Percentiles rank a stretch among this genome's conserved stretches.
Conservation (phyloP, 2,888 invertebrate genomes). For the Blera fallax region DNA sequence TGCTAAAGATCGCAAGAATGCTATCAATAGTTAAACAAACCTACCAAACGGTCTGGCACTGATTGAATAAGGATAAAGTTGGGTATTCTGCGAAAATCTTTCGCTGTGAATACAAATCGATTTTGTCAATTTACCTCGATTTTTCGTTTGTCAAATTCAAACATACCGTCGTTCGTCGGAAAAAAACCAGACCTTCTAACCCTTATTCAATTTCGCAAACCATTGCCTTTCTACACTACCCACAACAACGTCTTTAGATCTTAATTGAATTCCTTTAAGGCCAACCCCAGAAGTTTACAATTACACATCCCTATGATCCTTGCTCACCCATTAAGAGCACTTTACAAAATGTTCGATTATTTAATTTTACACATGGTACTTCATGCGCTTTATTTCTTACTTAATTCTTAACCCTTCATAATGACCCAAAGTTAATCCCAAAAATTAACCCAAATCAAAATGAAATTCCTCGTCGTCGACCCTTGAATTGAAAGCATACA, state of each 20-base stretch:
- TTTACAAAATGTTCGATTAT: conserved; percentile 50
- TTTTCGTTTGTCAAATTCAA: not conserved
- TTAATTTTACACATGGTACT: conserved; percentile 48
- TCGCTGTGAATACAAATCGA: too few species aligned
- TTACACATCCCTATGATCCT: conserved; percentile 11
- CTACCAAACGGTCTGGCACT: too few species aligned
- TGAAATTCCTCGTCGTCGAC: conserved; percentile 60
- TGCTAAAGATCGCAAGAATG: too few species aligned
- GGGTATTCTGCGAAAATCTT: too few species aligned
- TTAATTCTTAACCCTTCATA: conserved; percentile 43
- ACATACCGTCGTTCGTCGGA: not conserved
- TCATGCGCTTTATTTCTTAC: conserved; percentile 27
- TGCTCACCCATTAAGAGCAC: conserved; percentile 20
- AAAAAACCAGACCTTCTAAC: not conserved
- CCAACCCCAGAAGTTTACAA: conserved; percentile 27
- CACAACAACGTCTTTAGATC: conserved; percentile 25
- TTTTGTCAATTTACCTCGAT: too few species aligned
- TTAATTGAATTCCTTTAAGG: conserved; percentile 59
- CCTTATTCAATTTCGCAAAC: conserved; percentile 44
- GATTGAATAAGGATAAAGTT: too few species aligned
- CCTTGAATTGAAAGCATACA: conserved; percentile 25
- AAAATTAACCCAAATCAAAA: conserved; percentile 71
- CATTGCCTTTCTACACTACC: conserved; percentile 33
- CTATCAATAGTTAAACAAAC: too few species aligned
- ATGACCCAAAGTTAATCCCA: conserved; percentile 56